These are phyloP conservation scores for Eupithecia inturbata DNA, from an alignment of 2,888 invertebrate genomes.

Conservation along the genomic window DNA sequence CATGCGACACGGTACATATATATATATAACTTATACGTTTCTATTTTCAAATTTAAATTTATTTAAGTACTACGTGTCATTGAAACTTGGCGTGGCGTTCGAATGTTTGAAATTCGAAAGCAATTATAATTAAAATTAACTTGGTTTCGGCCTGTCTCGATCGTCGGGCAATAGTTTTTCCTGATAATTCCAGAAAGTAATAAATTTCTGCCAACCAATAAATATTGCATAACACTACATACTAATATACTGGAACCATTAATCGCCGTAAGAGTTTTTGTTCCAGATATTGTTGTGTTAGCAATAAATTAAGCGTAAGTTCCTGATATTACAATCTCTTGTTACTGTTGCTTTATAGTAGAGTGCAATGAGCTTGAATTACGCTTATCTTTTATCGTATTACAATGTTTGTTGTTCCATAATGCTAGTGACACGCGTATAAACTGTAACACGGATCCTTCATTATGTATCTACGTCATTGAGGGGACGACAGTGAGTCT, in stretches of 20 bases:
- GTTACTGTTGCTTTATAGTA: slow-evolving; percentile 27
- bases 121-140: not conserved
- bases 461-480: slow-evolving; percentile 48
- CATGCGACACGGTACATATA: slow-evolving; percentile 27
- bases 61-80: not conserved
- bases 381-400: slow-evolving; percentile 71
- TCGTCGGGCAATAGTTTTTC: not conserved
- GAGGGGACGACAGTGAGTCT: not conserved
- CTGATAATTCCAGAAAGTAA: not conserved
- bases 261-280: slow-evolving; percentile 25
- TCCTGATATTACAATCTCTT: slow-evolving; percentile 33
- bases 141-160: too few species aligned
- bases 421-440: slow-evolving; percentile 55
- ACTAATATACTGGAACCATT: not conserved
- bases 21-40: too few species aligned
- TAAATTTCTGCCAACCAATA: not conserved
- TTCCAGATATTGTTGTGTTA: slow-evolving; percentile 12
- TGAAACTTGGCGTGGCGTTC: not conserved
- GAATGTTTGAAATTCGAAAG: slow-evolving; percentile 26
- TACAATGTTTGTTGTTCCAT: slow-evolving; percentile 46
- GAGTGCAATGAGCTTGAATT: slow-evolving; percentile 52
- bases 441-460: slow-evolving; percentile 52
- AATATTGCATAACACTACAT: not conserved
- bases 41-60: slow-evolving; percentile 32
- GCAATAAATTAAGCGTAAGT: slow-evolving; percentile 29